Conservation (phyloP, 2,797 vertebrate species). For the Falco peregrinus region DNA sequence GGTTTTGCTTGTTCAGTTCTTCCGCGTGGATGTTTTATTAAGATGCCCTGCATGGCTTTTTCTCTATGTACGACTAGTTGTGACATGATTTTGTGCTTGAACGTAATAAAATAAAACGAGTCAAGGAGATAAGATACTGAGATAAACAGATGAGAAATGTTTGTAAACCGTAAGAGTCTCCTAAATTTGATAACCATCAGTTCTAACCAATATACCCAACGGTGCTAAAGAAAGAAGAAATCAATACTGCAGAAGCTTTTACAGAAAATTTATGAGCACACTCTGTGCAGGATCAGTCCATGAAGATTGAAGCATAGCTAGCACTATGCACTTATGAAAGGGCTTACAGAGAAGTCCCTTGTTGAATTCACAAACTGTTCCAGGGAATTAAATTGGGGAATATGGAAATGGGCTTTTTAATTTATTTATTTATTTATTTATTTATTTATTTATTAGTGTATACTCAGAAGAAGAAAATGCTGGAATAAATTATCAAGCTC, state of each 20-base stretch:
- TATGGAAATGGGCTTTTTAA: not conserved
- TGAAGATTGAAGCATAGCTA: not conserved
- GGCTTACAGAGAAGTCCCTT: not conserved
- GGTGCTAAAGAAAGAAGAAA: conserved; percentile 52
- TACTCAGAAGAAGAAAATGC: not conserved
- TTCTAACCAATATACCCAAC: not conserved
- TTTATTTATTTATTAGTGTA: not conserved
- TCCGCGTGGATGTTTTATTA: not conserved
- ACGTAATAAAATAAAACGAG: not conserved
- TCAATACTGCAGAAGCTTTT: conserved; percentile 52
- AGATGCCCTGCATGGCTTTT: not conserved
- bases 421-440: not conserved
- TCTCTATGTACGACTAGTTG: accelerated
- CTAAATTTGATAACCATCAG: conserved; percentile 1
- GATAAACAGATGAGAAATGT: conserved; percentile 40
- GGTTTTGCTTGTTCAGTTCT: not conserved
- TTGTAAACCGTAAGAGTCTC: conserved; percentile 3
- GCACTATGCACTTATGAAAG: not conserved
- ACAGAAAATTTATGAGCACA: not conserved
- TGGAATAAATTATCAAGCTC: not conserved
- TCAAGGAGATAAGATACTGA: not conserved
- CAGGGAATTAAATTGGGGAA: not conserved
- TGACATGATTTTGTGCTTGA: not conserved
- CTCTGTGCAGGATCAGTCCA: not conserved
- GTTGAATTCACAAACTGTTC: not conserved